phyloP scores from a whole-genome alignment of 2,888 invertebrate species.

The Aquatica leii region DNA sequence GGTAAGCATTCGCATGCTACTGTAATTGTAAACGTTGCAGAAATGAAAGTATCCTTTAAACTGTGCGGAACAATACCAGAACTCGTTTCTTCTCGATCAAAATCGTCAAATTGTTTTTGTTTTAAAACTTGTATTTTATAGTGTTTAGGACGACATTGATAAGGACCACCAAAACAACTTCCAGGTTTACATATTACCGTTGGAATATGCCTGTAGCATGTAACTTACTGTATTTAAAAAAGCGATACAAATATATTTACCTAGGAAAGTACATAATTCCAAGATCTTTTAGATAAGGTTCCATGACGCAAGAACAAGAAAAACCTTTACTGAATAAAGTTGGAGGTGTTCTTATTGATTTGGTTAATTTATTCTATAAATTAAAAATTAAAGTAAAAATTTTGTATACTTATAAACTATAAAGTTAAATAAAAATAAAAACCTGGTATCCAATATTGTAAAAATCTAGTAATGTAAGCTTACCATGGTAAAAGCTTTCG shows the following conservation, averaged over 20 bases:
- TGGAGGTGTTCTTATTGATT: constrained; percentile 1
- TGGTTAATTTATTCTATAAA: constrained; percentile 4
- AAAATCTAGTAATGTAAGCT: too few relatives aligned
- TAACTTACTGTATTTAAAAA: too few relatives aligned
- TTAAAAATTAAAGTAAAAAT: not conserved
- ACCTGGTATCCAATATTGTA: not conserved
- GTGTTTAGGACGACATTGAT: constrained; percentile 50
- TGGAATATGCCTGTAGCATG: constrained; percentile 48
- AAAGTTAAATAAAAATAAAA: not conserved
- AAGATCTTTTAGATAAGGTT: constrained; percentile 8
- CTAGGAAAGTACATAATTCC: constrained; percentile 28
- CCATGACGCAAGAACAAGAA: constrained; percentile 23
- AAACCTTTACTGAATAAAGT: constrained; percentile 4
- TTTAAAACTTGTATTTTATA: constrained; percentile 56
- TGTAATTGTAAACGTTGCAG: constrained; percentile 51
- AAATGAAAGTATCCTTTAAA: constrained; percentile 54
- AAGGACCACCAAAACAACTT: constrained; percentile 47
- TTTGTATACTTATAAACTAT: not conserved
- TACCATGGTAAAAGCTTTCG: too few relatives aligned
- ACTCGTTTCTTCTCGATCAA: constrained; percentile 37
- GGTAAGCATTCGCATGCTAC: constrained; percentile 58
- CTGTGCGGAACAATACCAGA: constrained; percentile 47
- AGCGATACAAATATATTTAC: too few relatives aligned
- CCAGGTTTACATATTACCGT: constrained; percentile 52
- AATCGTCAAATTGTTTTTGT: constrained; percentile 36